phyloP scores from a whole-genome alignment of 1,140 invertebrate genomes.

The Orius insidiosus region DNA sequence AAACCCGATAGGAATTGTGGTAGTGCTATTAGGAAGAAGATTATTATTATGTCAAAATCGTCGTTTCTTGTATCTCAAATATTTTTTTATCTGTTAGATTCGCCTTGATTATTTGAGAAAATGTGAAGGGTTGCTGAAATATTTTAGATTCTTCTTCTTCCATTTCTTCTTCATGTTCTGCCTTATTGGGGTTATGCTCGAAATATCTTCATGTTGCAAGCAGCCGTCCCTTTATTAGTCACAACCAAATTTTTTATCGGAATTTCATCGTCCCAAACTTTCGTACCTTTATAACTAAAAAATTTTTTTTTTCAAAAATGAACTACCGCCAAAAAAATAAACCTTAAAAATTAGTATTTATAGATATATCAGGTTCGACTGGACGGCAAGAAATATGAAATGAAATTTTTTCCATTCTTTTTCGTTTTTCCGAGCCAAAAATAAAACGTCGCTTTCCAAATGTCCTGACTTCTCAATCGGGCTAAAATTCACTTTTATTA shows the following conservation, averaged over 20 bases:
- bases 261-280: conserved; percentile 1
- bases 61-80: too few relatives aligned
- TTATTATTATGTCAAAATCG: background rate
- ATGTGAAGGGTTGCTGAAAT: too few relatives aligned
- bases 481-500: background rate
- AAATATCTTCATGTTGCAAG: background rate
- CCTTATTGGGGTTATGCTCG: too few relatives aligned
- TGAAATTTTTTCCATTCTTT: conserved; percentile 4
- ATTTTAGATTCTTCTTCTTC: too few relatives aligned
- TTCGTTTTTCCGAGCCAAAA: background rate
- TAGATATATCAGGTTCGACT: background rate
- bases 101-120: too few relatives aligned
- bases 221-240: background rate
- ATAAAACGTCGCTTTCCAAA: conserved; percentile 4
- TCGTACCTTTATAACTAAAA: background rate
- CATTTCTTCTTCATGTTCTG: too few relatives aligned
- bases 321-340: background rate
- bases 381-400: conserved; percentile 7
- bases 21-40: background rate
- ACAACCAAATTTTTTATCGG: background rate
- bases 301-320: conserved; percentile 1
- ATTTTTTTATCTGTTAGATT: too few relatives aligned
- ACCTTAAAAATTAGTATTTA: conserved; percentile 2
- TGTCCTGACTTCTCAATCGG: background rate
- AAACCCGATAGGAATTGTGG: background rate